phyloP scores from a whole-genome alignment of 2,888 invertebrate genomes.

The Siphlonurus alternatus region DNA sequence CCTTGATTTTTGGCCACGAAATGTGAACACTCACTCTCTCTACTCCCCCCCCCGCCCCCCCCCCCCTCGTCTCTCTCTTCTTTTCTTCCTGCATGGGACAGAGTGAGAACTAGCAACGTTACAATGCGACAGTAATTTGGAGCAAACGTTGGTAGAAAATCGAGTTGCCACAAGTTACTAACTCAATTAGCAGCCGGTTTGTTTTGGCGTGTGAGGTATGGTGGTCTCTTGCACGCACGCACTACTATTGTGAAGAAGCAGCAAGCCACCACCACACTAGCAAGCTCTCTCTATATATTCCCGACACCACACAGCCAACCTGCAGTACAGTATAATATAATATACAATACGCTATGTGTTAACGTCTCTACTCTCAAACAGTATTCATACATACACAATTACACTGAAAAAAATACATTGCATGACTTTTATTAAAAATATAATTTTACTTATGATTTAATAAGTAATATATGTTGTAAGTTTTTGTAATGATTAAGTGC shows the following conservation, averaged over 20 bases:
- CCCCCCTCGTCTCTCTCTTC: not conserved
- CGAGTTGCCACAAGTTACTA: slow-evolving; percentile 4
- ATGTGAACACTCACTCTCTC: not conserved
- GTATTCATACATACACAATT: not conserved
- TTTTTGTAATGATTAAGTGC: too few relatives aligned
- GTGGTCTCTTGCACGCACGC: not conserved
- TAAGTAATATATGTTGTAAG: too few relatives aligned
- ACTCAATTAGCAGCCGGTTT: slow-evolving; percentile 2
- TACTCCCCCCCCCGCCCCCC: not conserved
- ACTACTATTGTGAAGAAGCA: not conserved
- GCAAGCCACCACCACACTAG: not conserved
- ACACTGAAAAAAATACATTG: too few relatives aligned
- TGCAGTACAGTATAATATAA: not conserved
- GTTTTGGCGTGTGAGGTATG: not conserved
- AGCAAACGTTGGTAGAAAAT: slow-evolving; percentile 2
- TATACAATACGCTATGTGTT: not conserved
- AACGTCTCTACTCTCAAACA: not conserved
- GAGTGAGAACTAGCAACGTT: not conserved
- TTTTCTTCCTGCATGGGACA: not conserved
- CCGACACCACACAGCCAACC: not conserved
- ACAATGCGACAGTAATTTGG: slow-evolving; percentile 4
- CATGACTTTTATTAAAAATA: too few relatives aligned
- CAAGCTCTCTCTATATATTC: not conserved
- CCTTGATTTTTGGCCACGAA: not conserved
- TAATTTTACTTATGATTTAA: too few relatives aligned